These are phyloP conservation scores for Panurus biarmicus DNA, from an alignment of 2,113 vertebrate species.

Conservation along the genomic window DNA sequence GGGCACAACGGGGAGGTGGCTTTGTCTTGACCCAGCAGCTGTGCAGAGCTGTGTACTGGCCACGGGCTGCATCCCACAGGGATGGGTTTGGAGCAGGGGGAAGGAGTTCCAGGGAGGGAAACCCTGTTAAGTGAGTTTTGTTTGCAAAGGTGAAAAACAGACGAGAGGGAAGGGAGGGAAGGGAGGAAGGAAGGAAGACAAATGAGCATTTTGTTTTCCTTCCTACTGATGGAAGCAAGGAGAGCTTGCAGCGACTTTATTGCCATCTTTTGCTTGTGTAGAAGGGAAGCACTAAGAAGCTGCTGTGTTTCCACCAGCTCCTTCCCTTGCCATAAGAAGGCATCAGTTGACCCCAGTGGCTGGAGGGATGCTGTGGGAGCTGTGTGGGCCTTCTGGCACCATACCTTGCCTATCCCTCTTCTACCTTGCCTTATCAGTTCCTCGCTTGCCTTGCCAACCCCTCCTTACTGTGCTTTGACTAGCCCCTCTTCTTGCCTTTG, in stretches of 20 bases:
- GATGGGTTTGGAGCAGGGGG: background rate
- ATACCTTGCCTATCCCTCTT: background rate
- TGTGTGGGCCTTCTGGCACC: background rate
- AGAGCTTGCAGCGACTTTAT: background rate
- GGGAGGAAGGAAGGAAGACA: background rate
- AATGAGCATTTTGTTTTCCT: background rate
- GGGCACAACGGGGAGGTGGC: background rate
- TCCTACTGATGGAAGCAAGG: background rate
- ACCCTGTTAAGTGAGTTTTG: background rate
- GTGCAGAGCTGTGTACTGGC: background rate
- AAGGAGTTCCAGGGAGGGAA: background rate
- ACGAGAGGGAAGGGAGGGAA: too few species aligned
- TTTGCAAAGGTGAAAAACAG: background rate
- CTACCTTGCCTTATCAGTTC: background rate
- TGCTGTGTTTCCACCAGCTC: background rate
- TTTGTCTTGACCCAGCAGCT: background rate
- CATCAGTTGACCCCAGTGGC: background rate
- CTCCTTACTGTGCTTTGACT: background rate
- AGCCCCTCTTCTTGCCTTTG: rapidly evolving
- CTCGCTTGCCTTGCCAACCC: background rate
- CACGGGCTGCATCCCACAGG: rapidly evolving
- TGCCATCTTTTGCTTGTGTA: background rate
- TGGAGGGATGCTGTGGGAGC: background rate
- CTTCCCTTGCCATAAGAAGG: background rate
- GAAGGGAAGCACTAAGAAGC: background rate